Evolutionary conservation across 2,888 invertebrate species (phyloP).

Genomic region (Sesamia inferens): DNA sequence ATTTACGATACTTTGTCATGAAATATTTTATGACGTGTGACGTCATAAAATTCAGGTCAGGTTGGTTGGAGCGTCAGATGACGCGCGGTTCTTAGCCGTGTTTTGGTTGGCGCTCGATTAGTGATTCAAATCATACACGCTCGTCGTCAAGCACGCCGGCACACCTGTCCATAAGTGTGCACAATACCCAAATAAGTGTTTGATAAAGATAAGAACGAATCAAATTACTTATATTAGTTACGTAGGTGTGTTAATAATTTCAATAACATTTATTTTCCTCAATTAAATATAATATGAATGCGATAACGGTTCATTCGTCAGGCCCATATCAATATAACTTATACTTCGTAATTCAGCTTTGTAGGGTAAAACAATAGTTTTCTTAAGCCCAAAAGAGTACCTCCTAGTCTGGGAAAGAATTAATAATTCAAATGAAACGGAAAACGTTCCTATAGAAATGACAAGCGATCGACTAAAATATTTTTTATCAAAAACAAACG

Average conservation of each 20-base stretch:
- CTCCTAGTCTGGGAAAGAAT: conserved; percentile 33
- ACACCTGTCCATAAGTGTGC: conserved; percentile 27
- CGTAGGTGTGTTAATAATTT: neutral
- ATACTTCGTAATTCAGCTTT: no score
- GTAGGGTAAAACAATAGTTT: conserved; percentile 41
- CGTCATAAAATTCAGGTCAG: conserved; percentile 31
- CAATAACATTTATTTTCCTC: conserved; percentile 26
- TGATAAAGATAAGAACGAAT: conserved; percentile 9
- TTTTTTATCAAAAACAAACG: conserved; percentile 30
- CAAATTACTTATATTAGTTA: conserved; percentile 6
- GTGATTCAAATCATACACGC: conserved; percentile 17
- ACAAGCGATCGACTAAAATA: conserved; percentile 29
- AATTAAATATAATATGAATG: conserved; percentile 26
- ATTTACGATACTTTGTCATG: conserved; percentile 43
- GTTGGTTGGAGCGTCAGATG: conserved; percentile 30
- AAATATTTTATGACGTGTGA: conserved; percentile 45
- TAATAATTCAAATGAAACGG: conserved; percentile 37
- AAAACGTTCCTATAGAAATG: conserved; percentile 43
- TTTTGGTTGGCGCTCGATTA: conserved; percentile 24
- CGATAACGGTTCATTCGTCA: conserved; percentile 23
- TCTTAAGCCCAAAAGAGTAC: conserved; percentile 19
- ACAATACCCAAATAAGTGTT: conserved; percentile 18
- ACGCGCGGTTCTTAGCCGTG: conserved; percentile 38
- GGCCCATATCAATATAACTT: conserved; percentile 18
- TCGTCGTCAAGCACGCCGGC: conserved; percentile 13